Evolutionary conservation across 2,113 vertebrate genomes (phyloP).

Genomic region (Pseudolaguvia tuberculata): DNA sequence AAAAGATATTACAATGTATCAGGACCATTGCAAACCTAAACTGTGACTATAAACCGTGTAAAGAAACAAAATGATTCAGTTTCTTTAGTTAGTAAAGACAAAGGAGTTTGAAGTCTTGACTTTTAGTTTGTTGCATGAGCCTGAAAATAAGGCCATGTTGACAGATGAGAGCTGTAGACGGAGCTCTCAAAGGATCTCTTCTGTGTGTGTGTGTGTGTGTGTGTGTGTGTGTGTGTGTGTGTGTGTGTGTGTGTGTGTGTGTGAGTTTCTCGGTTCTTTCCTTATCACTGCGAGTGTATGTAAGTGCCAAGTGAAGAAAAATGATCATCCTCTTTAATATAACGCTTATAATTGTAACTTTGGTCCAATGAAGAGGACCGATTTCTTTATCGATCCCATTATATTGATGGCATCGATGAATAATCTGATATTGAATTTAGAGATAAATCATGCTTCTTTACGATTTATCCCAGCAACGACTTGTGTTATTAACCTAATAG

Average conservation of each 20-base stretch:
- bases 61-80: background rate
- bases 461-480: background rate
- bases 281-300: constrained; percentile 34
- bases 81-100: constrained; percentile 4
- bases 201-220: constrained; percentile 27
- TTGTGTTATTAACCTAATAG: background rate
- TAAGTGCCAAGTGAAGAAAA: constrained; percentile 34
- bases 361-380: constrained; percentile 23
- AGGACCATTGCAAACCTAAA: too few species aligned
- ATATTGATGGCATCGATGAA: too few species aligned
- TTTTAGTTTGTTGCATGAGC: constrained; percentile 6
- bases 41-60: background rate
- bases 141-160: constrained; percentile 48
- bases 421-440: too few species aligned
- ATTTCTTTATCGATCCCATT: too few species aligned
- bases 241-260: constrained; percentile 6
- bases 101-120: background rate
- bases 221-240: constrained; percentile 18
- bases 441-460: constrained; percentile 20
- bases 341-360: constrained; percentile 16
- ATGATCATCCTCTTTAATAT: constrained; percentile 32
- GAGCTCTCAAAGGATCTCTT: constrained; percentile 5
- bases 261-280: constrained; percentile 6
- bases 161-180: constrained; percentile 40
- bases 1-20: too few species aligned